phyloP scores from a whole-genome alignment of 2,113 vertebrate species.

The Circaetus cinerascens region DNA sequence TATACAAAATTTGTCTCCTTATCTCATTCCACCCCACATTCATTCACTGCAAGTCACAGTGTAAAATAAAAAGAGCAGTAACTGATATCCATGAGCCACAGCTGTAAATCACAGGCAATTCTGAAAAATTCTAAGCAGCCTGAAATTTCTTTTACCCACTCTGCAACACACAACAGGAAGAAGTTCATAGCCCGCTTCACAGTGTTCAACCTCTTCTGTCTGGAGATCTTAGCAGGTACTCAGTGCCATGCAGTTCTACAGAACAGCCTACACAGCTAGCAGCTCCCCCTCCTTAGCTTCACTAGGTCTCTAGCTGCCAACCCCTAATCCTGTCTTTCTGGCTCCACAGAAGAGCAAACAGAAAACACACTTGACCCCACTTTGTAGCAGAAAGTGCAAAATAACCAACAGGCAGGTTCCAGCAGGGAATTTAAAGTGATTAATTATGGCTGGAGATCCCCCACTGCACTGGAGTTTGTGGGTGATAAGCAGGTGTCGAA shows the following conservation, averaged over 20 bases:
- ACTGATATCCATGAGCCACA: neutral
- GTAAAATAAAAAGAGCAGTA: neutral
- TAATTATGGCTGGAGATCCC: neutral
- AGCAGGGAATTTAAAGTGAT: neutral
- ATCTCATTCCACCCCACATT: neutral
- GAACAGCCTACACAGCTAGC: neutral
- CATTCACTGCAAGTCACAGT: neutral
- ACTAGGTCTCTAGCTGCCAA: neutral
- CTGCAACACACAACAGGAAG: neutral
- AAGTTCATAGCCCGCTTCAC: neutral
- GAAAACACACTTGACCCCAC: neutral
- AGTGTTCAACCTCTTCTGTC: neutral
- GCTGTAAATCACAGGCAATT: neutral
- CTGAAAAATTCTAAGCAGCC: neutral
- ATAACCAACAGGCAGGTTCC: neutral
- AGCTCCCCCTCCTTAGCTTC: neutral
- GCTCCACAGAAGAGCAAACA: neutral
- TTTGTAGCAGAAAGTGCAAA: neutral
- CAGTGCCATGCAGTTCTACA: neutral
- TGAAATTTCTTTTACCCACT: neutral
- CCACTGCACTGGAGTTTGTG: neutral
- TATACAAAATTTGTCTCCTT: neutral
- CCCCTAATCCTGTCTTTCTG: neutral
- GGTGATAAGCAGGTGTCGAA: neutral
- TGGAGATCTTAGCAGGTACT: neutral